phyloP scores from a whole-genome alignment of 1,140 invertebrate species.

The Cydia splendana region DNA sequence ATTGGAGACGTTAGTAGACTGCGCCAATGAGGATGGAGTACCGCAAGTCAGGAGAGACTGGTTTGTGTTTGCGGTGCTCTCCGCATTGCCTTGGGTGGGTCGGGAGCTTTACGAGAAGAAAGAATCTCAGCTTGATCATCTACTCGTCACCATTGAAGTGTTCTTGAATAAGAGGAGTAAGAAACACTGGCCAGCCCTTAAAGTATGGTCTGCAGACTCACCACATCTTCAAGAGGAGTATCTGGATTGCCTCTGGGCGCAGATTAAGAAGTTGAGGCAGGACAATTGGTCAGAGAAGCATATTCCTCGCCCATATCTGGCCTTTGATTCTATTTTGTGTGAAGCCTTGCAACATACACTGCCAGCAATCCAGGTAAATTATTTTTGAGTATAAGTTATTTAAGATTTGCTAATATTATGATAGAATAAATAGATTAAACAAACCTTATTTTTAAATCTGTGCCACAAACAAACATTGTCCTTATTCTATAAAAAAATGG shows the following conservation, averaged over 20 bases:
- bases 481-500: too few species aligned
- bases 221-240: conserved; percentile 99
- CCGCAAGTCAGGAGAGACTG: conserved; percentile 95
- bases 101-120: conserved; percentile 98
- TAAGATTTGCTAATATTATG: too few species aligned
- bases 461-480: too few species aligned
- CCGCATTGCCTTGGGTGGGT: conserved; percentile 97
- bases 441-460: too few species aligned
- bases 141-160: conserved; percentile 95
- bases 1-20: conserved; percentile 96
- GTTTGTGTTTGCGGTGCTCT: conserved; percentile 97
- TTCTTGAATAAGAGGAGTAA: conserved; percentile 97
- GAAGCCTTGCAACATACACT: conserved; percentile 98
- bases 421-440: too few species aligned
- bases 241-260: conserved; percentile 98
- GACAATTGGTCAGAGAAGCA: conserved; percentile 99
- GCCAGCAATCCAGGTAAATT: conserved; percentile 85
- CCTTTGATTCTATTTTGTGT: conserved; percentile 96
- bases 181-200: conserved; percentile 93
- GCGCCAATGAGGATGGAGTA: conserved; percentile 95
- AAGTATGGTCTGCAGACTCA: conserved; percentile 95
- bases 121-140: conserved; percentile 94
- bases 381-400: too few species aligned
- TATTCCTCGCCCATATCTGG: conserved; percentile 95
- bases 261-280: conserved; percentile 91